These are phyloP conservation scores for Chrysogorgia sp. DNA, from an alignment of 92 coral and sea anemone genomes.

Conservation along the genomic window DNA sequence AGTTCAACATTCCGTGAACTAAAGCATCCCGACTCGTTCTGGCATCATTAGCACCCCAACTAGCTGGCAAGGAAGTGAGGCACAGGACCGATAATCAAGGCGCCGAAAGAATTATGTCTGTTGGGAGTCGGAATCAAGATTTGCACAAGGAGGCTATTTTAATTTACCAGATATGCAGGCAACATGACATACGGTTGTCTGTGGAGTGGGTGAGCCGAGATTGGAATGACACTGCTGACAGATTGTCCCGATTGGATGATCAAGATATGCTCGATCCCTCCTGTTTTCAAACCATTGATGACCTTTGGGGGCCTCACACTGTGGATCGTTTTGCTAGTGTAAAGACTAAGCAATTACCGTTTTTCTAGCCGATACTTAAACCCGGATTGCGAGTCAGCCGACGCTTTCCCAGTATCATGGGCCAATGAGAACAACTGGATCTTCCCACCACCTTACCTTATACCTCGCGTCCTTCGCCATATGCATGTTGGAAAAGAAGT, in stretches of 20 bases:
- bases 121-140: no score
- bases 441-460: slow-evolving; percentile 59
- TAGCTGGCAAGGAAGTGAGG: no score
- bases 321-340: slow-evolving; percentile 61
- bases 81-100: no score
- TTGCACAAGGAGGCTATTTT: no score
- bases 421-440: no score
- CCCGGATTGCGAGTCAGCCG: no score
- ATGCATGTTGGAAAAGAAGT: slow-evolving; percentile 52
- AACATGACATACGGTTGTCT: slow-evolving; percentile 54
- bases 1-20: no score
- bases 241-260: slow-evolving; percentile 54
- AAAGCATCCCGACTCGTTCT: no score
- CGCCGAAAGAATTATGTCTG: no score
- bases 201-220: slow-evolving; percentile 59
- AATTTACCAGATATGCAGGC: slow-evolving; percentile 56
- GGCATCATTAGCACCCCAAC: no score
- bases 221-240: slow-evolving; percentile 49
- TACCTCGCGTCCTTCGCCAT: slow-evolving; percentile 60
- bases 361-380: no score
- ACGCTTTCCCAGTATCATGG: no score
- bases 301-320: slow-evolving; percentile 61
- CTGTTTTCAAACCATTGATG: slow-evolving; percentile 45
- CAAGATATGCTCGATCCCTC: slow-evolving; percentile 56
- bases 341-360: slow-evolving; percentile 55